phyloP scores from a whole-genome alignment of 1,140 invertebrate genomes.

The Lerema accius region DNA sequence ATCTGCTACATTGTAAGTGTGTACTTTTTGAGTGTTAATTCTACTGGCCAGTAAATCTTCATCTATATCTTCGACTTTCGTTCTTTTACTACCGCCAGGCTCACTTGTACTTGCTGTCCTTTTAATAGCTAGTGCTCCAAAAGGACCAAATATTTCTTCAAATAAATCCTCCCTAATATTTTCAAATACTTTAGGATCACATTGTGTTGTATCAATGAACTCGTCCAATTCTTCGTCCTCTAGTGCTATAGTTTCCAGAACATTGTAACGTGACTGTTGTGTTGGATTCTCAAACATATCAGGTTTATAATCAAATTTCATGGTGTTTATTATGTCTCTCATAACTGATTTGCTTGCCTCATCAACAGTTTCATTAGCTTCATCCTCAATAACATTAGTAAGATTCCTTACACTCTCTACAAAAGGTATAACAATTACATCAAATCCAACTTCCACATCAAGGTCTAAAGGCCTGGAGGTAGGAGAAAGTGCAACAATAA shows the following conservation, averaged over 20 bases:
- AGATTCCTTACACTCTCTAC: constrained; percentile 67
- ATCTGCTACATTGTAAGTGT: constrained; percentile 57
- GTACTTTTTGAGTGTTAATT: constrained; percentile 46
- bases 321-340: constrained; percentile 56
- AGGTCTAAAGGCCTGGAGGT: constrained; percentile 56
- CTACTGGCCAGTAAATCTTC: constrained; percentile 49
- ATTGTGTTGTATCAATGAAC: constrained; percentile 69
- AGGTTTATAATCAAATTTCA: constrained; percentile 63
- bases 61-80: constrained; percentile 55
- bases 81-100: constrained; percentile 46
- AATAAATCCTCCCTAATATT: constrained; percentile 62
- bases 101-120: constrained; percentile 38
- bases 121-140: constrained; percentile 54
- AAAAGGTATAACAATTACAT: constrained; percentile 71
- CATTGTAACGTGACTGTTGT: constrained; percentile 58
- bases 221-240: constrained; percentile 60
- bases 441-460: constrained; percentile 69
- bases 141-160: constrained; percentile 73
- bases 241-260: constrained; percentile 67
- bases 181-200: constrained; percentile 47
- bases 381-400: constrained; percentile 48
- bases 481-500: constrained; percentile 65
- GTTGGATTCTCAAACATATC: constrained; percentile 74
- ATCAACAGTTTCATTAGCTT: constrained; percentile 37
- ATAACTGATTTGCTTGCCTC: constrained; percentile 55